Evolutionary conservation across 2,113 vertebrate genomes (phyloP).

Genomic region (Mormoops blainvillei): DNA sequence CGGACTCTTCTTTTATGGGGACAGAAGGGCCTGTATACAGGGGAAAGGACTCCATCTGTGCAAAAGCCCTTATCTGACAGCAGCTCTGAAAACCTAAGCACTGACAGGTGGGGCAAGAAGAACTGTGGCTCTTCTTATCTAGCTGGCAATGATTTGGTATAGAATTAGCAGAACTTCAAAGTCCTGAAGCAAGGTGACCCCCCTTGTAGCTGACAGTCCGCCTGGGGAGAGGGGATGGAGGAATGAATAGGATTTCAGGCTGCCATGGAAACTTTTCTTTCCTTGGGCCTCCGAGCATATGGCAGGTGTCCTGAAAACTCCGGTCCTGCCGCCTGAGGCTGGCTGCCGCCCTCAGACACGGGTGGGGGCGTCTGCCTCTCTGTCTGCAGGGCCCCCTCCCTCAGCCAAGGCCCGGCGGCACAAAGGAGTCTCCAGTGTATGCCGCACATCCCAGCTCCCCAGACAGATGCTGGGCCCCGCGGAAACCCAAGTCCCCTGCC

Average conservation of each 20-base stretch:
- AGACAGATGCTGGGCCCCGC: not conserved
- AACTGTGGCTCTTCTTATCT: not conserved
- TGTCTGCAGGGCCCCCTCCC: not conserved
- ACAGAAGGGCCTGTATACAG: not conserved
- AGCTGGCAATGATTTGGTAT: not conserved
- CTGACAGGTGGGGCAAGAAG: not conserved
- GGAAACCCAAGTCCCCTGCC: conserved; percentile 42
- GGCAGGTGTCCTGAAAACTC: conserved; percentile 82
- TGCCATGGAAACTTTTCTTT: conserved; percentile 80
- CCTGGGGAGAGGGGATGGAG: not conserved
- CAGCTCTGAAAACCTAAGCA: not conserved
- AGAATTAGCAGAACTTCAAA: not conserved
- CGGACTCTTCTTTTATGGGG: fast-evolving
- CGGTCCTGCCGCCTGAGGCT: conserved; percentile 68
- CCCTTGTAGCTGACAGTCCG: not conserved
- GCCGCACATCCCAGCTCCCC: not conserved
- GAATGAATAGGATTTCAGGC: conserved; percentile 53
- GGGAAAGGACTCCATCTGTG: not conserved
- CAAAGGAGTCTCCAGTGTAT: conserved; percentile 28
- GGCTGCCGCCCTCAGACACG: not conserved
- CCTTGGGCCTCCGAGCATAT: conserved; percentile 79
- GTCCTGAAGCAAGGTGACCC: not conserved
- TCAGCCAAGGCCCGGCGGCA: not conserved
- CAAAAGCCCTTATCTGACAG: not conserved
- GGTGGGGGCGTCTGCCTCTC: conserved; percentile 6